Conservation (phyloP, 2,888 invertebrate species). For the Fragum whitleyi region DNA sequence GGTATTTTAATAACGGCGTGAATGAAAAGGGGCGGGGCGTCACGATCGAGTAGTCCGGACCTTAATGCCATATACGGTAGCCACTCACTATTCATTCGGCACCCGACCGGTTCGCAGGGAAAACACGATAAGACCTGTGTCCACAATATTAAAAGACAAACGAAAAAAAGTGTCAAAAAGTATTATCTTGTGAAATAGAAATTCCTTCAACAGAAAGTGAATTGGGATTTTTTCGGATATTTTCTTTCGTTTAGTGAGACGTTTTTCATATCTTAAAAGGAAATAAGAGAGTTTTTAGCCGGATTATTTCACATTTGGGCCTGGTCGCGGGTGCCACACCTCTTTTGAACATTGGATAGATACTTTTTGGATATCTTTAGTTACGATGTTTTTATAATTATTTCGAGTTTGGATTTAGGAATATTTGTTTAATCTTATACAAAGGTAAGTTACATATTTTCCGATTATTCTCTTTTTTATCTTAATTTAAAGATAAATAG, state of each 20-base stretch:
- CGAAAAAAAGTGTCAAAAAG: not conserved
- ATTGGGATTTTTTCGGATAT: not conserved
- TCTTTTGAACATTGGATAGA: not conserved
- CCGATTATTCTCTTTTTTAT: no score
- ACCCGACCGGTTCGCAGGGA: not conserved
- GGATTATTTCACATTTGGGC: not conserved
- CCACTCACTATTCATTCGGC: not conserved
- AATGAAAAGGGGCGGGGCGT: constrained; percentile 1
- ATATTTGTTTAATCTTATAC: no score
- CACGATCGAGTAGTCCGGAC: not conserved
- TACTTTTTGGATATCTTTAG: no score
- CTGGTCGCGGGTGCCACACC: not conserved
- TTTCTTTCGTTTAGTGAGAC: not conserved
- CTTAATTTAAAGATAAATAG: no score
- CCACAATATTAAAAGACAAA: not conserved
- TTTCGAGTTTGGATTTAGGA: no score
- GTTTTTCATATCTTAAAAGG: not conserved
- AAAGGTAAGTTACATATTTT: no score
- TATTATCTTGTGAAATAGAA: not conserved
- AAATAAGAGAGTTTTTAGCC: not conserved
- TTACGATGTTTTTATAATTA: no score
- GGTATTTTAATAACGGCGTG: not conserved
- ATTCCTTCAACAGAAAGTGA: not conserved
- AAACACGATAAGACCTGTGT: not conserved
- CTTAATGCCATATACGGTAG: not conserved